Conservation (phyloP, 2,888 invertebrate genomes). For the Poecilus cupreus region DNA sequence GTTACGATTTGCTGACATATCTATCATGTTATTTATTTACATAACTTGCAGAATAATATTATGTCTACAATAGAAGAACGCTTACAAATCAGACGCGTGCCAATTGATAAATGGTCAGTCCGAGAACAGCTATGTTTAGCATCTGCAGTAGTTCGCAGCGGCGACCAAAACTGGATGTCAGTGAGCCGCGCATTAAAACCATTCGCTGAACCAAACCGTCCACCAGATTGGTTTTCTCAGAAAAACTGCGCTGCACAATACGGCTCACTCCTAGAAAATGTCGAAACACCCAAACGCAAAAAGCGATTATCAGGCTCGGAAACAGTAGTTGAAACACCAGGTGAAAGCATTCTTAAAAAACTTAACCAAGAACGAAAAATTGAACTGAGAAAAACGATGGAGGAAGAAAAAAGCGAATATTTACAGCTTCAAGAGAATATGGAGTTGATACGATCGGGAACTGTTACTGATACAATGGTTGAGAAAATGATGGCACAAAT, state of each 20-base stretch:
- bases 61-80: slow-evolving; percentile 72
- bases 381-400: slow-evolving; percentile 83
- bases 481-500: slow-evolving; percentile 84
- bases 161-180: slow-evolving; percentile 95
- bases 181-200: slow-evolving; percentile 88
- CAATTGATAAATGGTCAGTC: slow-evolving; percentile 89
- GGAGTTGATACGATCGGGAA: slow-evolving; percentile 75
- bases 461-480: slow-evolving; percentile 82
- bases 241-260: slow-evolving; percentile 94
- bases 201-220: slow-evolving; percentile 84
- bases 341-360: slow-evolving; percentile 85
- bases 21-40: no score
- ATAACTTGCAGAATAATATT: no score
- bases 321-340: slow-evolving; percentile 80
- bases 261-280: slow-evolving; percentile 85
- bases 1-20: no score
- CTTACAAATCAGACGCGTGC: slow-evolving; percentile 78
- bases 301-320: slow-evolving; percentile 79
- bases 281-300: slow-evolving; percentile 90
- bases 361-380: slow-evolving; percentile 85
- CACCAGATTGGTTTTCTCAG: slow-evolving; percentile 92
- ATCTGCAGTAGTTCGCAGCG: slow-evolving; percentile 88
- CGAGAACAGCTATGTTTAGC: slow-evolving; percentile 90
- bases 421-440: slow-evolving; percentile 81
- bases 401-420: slow-evolving; percentile 84